Conservation (phyloP, 2,113 vertebrate genomes). For the Xiphias gladius region DNA sequence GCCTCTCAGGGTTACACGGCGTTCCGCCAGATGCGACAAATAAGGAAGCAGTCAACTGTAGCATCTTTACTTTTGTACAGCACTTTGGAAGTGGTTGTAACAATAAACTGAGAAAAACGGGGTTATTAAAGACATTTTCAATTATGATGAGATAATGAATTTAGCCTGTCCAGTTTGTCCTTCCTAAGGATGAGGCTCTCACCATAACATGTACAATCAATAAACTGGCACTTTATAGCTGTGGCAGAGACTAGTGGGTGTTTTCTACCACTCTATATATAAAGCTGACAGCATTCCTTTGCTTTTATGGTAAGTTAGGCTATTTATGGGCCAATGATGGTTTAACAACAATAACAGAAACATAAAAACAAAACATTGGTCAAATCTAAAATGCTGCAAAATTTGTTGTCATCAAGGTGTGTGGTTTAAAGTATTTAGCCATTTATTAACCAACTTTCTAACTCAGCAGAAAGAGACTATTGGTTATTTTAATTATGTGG, state of each 20-base stretch:
- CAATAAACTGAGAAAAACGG: slow-evolving; percentile 10
- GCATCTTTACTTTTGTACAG: slow-evolving; percentile 24
- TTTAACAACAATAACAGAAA: background rate
- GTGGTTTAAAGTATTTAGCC: background rate
- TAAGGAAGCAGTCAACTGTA: slow-evolving; percentile 41
- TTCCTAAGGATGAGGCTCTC: background rate
- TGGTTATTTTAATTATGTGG: background rate
- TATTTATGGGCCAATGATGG: background rate
- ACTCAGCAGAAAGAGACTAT: background rate
- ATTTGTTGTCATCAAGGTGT: background rate
- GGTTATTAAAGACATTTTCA: slow-evolving; percentile 12
- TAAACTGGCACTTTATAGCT: background rate
- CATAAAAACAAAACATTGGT: background rate
- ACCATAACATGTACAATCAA: background rate
- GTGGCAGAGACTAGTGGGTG: too few relatives aligned
- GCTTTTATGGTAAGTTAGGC: background rate
- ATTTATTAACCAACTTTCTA: background rate
- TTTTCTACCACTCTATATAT: background rate
- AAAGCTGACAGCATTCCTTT: background rate
- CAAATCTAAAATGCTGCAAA: background rate
- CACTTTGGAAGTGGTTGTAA: slow-evolving; percentile 1
- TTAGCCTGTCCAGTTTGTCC: background rate
- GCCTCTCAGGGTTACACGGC: slow-evolving; percentile 48
- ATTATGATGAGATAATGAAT: slow-evolving; percentile 9
- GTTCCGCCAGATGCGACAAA: slow-evolving; percentile 52